Evolutionary conservation across 2,797 vertebrate species (phyloP).

Genomic region (Capromys pilorides): DNA sequence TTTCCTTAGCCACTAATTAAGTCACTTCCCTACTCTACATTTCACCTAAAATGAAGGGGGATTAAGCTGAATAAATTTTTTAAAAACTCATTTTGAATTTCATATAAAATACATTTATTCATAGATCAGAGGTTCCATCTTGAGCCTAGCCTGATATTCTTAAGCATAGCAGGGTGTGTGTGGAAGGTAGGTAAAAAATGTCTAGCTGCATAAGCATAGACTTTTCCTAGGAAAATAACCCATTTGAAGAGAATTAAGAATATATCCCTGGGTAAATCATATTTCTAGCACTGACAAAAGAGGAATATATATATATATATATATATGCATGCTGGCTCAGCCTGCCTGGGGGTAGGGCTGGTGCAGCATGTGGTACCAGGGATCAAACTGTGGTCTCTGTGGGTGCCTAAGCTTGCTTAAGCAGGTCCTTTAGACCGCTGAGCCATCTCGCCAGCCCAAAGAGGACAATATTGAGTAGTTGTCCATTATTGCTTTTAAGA

Average conservation of each 20-base stretch:
- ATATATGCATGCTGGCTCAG: too few relatives aligned
- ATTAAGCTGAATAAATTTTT: constrained; percentile 1
- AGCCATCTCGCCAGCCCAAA: not conserved
- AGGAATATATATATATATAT: too few relatives aligned
- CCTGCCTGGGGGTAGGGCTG: too few relatives aligned
- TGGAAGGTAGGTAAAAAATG: not conserved
- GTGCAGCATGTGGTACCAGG: too few relatives aligned
- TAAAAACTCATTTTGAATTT: not conserved
- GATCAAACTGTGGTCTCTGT: too few relatives aligned
- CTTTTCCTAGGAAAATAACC: not conserved
- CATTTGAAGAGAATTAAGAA: not conserved
- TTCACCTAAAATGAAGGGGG: constrained; percentile 1
- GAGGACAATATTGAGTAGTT: not conserved
- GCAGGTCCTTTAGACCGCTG: too few relatives aligned
- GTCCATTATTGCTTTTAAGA: not conserved
- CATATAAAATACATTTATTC: constrained; percentile 31
- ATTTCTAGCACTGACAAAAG: not conserved
- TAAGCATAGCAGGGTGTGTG: not conserved
- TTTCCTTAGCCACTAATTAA: not conserved
- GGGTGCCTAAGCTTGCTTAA: too few relatives aligned
- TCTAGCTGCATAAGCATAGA: not conserved
- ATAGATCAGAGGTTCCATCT: not conserved
- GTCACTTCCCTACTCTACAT: not conserved
- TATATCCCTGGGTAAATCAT: not conserved
- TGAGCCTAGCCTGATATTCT: not conserved